Evolutionary conservation across 2,797 vertebrate genomes (phyloP), one percentile per base, ranked within the genome.

Genomic region (Sciurus carolinensis): DNA sequence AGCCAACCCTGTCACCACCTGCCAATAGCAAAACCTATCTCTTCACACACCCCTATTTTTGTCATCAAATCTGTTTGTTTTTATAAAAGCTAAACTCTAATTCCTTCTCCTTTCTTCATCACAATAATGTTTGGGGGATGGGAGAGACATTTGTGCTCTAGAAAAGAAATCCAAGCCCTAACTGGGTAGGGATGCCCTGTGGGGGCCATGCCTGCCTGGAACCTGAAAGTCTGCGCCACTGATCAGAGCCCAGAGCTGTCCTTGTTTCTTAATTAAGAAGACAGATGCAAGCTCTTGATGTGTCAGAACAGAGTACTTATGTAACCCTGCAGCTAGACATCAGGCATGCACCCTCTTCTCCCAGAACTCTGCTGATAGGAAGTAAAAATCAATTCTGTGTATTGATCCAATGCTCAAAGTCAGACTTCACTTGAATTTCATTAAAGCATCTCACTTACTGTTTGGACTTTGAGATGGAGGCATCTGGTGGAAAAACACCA

Each of bases 81-180:
- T 3, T 66, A 28, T 59, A 89, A 94, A 95, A 64, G 73, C 3
- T 88, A 96, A 91, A 59, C 20, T 28, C 6, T 28, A 67, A 81
- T 64, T 79, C 26, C 44, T 87, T 36, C 12, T 62, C 54, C 36
- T 62, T 92, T 79, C 30, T 94, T 94, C 8, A 82, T 20, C 28
- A 24, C 69, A 81, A 24, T 39, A 89, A 88, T 90, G 80, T 64
- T 72, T 3, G 39, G 10, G 30, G 28, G 13, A 83, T 9, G 17
- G 50, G 14, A 76, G 42, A 69, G 59, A 84, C 79, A 57, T 50
- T 24, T 71, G 50, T 91, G 24, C 54, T 81, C 62, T 64, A 81
- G 64, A 69, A 89, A 62, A 86, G 59, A 87, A 87, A 59, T 33
- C 30, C 15, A 36, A 54, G 67, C 44, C 28, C 15, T 44, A 36